These are phyloP conservation scores for Dendrolimus kikuchii DNA, from an alignment of 1,140 invertebrate species.

Conservation along the genomic window DNA sequence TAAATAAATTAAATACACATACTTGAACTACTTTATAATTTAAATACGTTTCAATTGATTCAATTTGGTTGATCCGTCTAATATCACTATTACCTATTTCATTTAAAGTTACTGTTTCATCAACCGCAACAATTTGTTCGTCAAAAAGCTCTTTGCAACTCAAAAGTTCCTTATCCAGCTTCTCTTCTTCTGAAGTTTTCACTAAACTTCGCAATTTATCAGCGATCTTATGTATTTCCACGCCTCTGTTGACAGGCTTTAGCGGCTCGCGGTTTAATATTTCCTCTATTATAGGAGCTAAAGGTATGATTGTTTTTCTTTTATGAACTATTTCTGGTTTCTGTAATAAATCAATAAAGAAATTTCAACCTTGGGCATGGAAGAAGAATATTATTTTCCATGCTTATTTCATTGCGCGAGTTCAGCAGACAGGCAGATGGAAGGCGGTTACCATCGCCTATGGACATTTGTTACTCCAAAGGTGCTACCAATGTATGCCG, in stretches of 20 bases:
- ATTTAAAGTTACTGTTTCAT: constrained; percentile 11
- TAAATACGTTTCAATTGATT: no score
- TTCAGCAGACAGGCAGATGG: no score
- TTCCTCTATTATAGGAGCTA: constrained; percentile 57
- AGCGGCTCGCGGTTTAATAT: constrained; percentile 45
- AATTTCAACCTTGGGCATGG: no score
- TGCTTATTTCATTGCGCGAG: no score
- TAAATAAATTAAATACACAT: no score
- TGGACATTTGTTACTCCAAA: no score
- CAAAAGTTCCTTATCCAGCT: constrained; percentile 47
- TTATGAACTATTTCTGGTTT: constrained; percentile 1
- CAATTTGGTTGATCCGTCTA: no score
- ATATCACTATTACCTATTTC: constrained; percentile 1
- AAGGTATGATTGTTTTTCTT: constrained; percentile 38
- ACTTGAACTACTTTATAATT: no score
- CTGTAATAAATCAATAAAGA: neutral
- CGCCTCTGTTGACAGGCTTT: constrained; percentile 47
- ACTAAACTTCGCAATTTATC: constrained; percentile 57
- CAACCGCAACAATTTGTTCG: constrained; percentile 14
- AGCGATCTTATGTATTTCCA: constrained; percentile 61
- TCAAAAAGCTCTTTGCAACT: constrained; percentile 52
- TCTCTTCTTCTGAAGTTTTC: constrained; percentile 36
- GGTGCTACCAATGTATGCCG: no score
- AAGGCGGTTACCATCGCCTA: no score
- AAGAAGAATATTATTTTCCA: no score